A percentile compares a stretch with the other conserved stretches of the same genome.
phyloP scores from a whole-genome alignment of 2,888 invertebrate genomes.

The Metacarcinus magister region DNA sequence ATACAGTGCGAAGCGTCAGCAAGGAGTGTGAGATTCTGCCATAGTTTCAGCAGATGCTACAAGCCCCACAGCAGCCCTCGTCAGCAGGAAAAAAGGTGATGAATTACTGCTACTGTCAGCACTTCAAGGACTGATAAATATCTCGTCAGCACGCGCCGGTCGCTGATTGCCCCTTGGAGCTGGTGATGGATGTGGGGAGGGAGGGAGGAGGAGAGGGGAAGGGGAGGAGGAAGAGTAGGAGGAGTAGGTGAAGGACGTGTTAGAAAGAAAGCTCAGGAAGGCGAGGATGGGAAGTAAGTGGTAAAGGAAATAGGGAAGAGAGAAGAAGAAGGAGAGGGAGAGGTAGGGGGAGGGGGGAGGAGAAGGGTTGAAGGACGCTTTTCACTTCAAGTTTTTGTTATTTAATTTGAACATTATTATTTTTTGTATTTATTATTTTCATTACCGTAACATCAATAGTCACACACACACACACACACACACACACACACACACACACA shows the following conservation, averaged over 20 bases:
- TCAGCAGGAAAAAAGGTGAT: conserved; percentile 46
- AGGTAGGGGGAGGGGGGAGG: background rate
- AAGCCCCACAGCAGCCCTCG: background rate
- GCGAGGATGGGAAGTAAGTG: background rate
- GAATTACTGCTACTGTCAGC: conserved; percentile 56
- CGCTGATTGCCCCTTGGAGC: conserved; percentile 28
- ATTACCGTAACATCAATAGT: background rate
- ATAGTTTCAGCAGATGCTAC: conserved; percentile 38
- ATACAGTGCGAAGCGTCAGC: background rate
- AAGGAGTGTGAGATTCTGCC: background rate
- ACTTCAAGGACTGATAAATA: conserved; percentile 53
- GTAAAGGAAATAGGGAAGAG: conserved; percentile 42
- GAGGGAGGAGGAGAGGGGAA: background rate
- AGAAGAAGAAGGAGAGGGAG: conserved; percentile 20
- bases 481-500: conserved; percentile 53
- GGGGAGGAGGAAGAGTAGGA: background rate
- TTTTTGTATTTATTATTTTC: background rate
- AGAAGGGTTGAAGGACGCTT: background rate
- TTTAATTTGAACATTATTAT: conserved; percentile 12
- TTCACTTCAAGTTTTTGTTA: background rate
- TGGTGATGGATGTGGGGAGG: conserved; percentile 12
- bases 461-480: conserved; percentile 55
- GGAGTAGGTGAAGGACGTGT: background rate
- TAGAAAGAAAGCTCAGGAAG: background rate
- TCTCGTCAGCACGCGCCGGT: conserved; percentile 50